phyloP scores from a whole-genome alignment of 2,113 vertebrate species.

The Pogonocichla stellata region DNA sequence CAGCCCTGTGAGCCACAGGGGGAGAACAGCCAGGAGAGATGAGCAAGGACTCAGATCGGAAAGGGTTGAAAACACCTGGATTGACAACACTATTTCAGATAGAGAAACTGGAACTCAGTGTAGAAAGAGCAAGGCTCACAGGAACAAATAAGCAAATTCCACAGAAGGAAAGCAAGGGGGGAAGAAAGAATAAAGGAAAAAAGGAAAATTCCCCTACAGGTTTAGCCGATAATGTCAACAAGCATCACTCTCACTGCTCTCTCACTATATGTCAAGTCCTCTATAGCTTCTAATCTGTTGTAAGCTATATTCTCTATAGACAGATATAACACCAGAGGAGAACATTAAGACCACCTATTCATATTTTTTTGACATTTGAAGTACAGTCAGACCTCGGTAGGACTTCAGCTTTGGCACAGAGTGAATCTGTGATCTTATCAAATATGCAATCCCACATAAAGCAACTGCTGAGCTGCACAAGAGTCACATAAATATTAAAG shows the following conservation, averaged over 20 bases:
- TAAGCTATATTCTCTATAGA: constrained; percentile 73
- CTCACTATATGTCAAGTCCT: constrained; percentile 60
- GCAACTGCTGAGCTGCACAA: constrained; percentile 12
- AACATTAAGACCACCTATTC: constrained; percentile 72
- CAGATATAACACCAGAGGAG: constrained; percentile 67
- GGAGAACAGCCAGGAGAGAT: neutral
- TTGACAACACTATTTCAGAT: constrained; percentile 56
- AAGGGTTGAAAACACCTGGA: constrained; percentile 58
- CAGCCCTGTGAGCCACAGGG: neutral
- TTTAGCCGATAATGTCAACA: constrained; percentile 72
- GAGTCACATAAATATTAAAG: constrained; percentile 57
- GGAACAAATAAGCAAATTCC: constrained; percentile 68
- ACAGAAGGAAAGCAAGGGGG: constrained; percentile 35
- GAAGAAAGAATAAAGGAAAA: constrained; percentile 54
- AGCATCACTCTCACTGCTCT: constrained; percentile 58
- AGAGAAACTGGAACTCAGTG: constrained; percentile 47
- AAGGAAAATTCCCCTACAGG: constrained; percentile 69
- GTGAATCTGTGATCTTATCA: constrained; percentile 58
- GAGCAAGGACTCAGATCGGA: neutral
- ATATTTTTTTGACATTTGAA: constrained; percentile 69
- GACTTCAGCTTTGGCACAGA: constrained; percentile 48
- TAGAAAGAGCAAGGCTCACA: constrained; percentile 33
- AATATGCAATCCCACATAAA: constrained; percentile 55
- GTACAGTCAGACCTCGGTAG: constrained; percentile 69
- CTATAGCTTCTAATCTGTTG: constrained; percentile 76